These are phyloP conservation scores for Mus caroli DNA, from an alignment of 2,797 vertebrate genomes.

Conservation along the genomic window DNA sequence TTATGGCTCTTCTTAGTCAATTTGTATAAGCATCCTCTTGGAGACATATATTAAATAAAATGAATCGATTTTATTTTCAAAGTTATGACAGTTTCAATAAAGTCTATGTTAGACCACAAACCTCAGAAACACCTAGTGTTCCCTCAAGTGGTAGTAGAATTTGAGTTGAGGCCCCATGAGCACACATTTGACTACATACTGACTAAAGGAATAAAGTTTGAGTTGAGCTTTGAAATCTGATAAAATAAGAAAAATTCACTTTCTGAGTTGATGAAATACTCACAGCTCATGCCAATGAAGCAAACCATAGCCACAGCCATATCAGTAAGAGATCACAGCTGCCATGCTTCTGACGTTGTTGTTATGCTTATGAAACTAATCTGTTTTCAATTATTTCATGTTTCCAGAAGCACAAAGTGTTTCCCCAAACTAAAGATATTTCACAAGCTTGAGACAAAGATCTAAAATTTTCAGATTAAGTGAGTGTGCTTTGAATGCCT, in stretches of 20 bases:
- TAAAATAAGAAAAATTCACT: not conserved
- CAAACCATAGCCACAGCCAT: not conserved
- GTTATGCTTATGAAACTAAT: not conserved
- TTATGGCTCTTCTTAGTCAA: conserved; percentile 6
- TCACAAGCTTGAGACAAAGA: not conserved
- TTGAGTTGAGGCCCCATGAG: not conserved
- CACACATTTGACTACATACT: not conserved
- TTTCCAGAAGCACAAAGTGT: conserved; percentile 43
- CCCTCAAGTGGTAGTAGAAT: not conserved
- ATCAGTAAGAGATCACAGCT: not conserved
- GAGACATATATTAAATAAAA: conserved; percentile 52
- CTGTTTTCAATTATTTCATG: conserved; percentile 51
- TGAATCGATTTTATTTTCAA: conserved; percentile 43
- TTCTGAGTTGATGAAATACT: not conserved
- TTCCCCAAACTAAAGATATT: conserved; percentile 12
- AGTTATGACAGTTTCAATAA: conserved; percentile 28
- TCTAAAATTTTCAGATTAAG: conserved; percentile 17
- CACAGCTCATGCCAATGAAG: not conserved
- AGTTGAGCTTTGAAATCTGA: not conserved
- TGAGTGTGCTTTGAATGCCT: not conserved
- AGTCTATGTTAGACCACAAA: conserved; percentile 29
- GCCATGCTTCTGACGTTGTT: not conserved
- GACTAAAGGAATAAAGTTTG: not conserved
- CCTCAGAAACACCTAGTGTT: not conserved
- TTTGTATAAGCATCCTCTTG: conserved; percentile 31